Conservation (phyloP, 2,888 invertebrate species). For the Blomia tropicalis region DNA sequence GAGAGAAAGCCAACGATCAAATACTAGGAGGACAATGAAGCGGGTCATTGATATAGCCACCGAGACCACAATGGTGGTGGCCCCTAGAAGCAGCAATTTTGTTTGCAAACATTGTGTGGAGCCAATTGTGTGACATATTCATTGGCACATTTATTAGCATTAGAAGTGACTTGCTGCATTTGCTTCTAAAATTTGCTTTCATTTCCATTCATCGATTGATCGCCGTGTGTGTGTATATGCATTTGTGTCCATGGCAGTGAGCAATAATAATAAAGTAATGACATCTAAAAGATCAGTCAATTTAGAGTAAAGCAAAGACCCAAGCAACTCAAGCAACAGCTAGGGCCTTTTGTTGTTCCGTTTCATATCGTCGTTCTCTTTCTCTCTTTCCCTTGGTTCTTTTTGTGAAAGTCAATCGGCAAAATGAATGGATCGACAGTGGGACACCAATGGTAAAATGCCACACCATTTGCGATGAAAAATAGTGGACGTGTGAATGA, state of each 20-base stretch:
- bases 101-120: not conserved
- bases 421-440: too few species aligned
- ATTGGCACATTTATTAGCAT: constrained; percentile 11
- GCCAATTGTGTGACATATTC: not conserved
- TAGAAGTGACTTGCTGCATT: constrained; percentile 8
- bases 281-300: constrained; percentile 15
- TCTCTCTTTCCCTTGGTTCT: not conserved
- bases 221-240: not conserved
- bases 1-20: not conserved
- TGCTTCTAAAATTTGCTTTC: too few species aligned
- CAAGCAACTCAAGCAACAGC: not conserved
- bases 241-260: not conserved
- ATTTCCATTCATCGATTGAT: not conserved
- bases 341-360: not conserved
- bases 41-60: too few species aligned
- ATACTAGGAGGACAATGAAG: too few species aligned
- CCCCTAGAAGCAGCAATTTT: not conserved
- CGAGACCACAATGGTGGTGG: too few species aligned
- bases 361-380: not conserved
- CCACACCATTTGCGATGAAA: not conserved
- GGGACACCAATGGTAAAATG: not conserved
- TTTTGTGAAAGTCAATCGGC: too few species aligned
- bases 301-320: not conserved
- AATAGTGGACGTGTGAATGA: constrained; percentile 12
- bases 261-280: constrained; percentile 14